phyloP scores from a whole-genome alignment of 1,140 invertebrate genomes.

The Drosophila neocordata region DNA sequence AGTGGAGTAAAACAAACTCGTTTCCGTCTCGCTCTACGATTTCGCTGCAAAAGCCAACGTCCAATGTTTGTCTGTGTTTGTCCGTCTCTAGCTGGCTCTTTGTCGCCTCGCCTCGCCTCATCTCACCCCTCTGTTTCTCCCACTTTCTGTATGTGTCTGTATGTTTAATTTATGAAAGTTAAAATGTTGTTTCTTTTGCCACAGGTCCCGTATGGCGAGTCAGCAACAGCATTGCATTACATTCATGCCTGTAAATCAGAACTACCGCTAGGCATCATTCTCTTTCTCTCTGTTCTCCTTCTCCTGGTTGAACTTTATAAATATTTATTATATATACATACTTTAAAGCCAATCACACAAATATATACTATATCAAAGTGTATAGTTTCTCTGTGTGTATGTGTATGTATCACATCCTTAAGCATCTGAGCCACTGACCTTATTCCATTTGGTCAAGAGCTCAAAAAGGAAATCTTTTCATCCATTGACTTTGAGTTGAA shows the following conservation, averaged over 20 bases:
- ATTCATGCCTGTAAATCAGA: conserved; percentile 70
- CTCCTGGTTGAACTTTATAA: conserved; percentile 70
- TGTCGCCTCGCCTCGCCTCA: background rate
- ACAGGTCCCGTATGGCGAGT: conserved; percentile 9
- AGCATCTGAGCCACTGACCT: conserved; percentile 69
- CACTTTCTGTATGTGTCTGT: background rate
- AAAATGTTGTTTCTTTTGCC: conserved; percentile 57
- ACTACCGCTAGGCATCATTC: conserved; percentile 63
- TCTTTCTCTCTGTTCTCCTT: conserved; percentile 3
- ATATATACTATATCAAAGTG: background rate
- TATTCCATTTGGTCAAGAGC: conserved; percentile 43
- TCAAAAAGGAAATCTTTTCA: conserved; percentile 50
- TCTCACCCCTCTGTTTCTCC: background rate
- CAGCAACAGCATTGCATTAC: conserved; percentile 56
- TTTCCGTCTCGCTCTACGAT: conserved; percentile 58
- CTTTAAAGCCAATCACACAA: conserved; percentile 6
- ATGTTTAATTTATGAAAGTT: conserved; percentile 77
- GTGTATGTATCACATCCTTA: conserved; percentile 54
- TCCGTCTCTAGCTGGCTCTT: conserved; percentile 29
- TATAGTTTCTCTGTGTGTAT: conserved; percentile 41
- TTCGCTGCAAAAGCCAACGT: conserved; percentile 53
- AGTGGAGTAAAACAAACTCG: conserved; percentile 38
- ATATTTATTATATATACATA: conserved; percentile 66
- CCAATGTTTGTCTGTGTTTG: conserved; percentile 26
- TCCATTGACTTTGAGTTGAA: conserved; percentile 45